These are phyloP conservation scores for Heliornis fulica DNA, from an alignment of 2,113 vertebrate genomes.

Conservation along the genomic window DNA sequence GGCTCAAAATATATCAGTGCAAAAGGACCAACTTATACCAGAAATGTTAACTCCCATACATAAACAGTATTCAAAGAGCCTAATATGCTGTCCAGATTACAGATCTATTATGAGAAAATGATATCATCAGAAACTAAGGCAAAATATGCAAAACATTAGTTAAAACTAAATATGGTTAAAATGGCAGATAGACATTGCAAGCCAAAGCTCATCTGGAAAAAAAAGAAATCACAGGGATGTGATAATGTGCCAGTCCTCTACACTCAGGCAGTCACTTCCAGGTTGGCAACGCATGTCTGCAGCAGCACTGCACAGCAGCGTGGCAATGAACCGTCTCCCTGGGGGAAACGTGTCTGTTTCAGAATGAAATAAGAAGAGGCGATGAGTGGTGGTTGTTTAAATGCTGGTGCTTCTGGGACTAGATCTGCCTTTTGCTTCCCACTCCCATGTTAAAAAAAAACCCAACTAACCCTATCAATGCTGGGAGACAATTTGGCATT, in stretches of 20 bases:
- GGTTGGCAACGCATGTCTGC: fast-evolving
- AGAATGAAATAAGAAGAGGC: background rate
- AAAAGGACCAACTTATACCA: background rate
- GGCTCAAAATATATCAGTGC: background rate
- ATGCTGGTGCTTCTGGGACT: background rate
- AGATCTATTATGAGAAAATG: background rate
- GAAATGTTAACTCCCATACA: background rate
- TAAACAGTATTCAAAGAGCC: background rate
- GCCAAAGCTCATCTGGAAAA: background rate
- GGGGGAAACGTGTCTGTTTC: background rate
- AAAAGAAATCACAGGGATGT: background rate
- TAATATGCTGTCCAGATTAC: background rate
- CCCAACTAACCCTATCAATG: fast-evolving
- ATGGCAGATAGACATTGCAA: background rate
- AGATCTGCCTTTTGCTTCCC: background rate
- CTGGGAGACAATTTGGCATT: background rate
- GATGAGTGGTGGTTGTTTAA: background rate
- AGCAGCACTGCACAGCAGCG: background rate
- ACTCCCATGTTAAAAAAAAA: background rate
- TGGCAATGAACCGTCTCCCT: background rate
- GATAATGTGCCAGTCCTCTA: background rate
- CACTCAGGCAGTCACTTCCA: background rate
- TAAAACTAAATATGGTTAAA: background rate
- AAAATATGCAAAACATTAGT: background rate
- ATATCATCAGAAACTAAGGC: background rate